Conservation (phyloP, 2,888 invertebrate species). For the Glaucopsyche alexis region DNA sequence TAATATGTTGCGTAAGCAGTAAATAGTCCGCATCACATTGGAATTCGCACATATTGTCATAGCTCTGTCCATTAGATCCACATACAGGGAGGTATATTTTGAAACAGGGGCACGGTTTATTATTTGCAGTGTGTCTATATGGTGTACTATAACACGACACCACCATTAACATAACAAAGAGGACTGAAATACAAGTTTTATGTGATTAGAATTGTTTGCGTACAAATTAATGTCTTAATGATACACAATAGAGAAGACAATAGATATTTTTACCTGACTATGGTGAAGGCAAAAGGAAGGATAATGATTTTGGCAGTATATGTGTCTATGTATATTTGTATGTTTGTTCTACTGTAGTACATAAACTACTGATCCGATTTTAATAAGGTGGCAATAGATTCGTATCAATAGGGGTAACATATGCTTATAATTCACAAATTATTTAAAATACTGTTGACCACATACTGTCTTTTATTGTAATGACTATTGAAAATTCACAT, state of each 20-base stretch:
- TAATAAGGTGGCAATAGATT: too few relatives aligned
- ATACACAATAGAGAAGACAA: neutral
- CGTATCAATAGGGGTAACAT: too few relatives aligned
- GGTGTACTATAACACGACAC: conserved; percentile 38
- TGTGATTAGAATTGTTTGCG: neutral
- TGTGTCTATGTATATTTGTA: too few relatives aligned
- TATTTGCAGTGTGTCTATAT: neutral
- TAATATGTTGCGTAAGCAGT: conserved; percentile 32
- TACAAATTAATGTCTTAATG: neutral
- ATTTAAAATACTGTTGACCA: too few relatives aligned
- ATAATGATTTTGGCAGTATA: too few relatives aligned
- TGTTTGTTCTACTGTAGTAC: too few relatives aligned
- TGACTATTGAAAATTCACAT: neutral
- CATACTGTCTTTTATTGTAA: too few relatives aligned
- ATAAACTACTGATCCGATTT: too few relatives aligned
- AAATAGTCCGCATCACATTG: conserved; percentile 50
- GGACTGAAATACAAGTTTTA: conserved; percentile 45
- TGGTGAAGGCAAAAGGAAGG: too few relatives aligned
- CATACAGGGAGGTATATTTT: conserved; percentile 67
- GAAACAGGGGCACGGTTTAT: conserved; percentile 56
- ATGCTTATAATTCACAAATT: too few relatives aligned
- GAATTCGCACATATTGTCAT: conserved; percentile 64
- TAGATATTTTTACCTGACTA: too few relatives aligned
- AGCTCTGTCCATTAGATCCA: conserved; percentile 57
- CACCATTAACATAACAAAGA: conserved; percentile 47